These are phyloP conservation scores for Drosophila oshimai DNA, from an alignment of 1,140 invertebrate species.

Conservation along the genomic window DNA sequence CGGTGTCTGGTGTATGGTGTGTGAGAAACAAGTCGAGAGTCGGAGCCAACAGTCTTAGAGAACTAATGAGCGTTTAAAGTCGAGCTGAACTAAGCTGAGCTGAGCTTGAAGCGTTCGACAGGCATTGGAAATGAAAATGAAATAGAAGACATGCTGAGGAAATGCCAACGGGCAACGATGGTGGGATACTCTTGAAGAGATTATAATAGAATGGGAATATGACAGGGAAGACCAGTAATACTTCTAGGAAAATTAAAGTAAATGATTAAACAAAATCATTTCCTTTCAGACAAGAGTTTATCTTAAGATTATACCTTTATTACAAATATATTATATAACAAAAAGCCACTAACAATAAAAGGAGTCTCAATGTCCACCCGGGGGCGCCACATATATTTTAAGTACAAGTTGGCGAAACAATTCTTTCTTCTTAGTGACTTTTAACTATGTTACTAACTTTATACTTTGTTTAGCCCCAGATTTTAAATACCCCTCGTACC, in stretches of 20 bases:
- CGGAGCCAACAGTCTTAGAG: slow-evolving; percentile 23
- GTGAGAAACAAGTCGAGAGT: slow-evolving; percentile 69
- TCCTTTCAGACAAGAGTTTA: background rate
- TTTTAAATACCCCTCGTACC: slow-evolving; percentile 6
- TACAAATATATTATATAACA: too few species aligned
- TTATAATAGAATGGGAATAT: slow-evolving; percentile 12
- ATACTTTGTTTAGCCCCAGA: slow-evolving; percentile 3
- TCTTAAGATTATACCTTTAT: too few species aligned
- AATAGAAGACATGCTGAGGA: slow-evolving; percentile 39
- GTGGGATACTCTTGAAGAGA: slow-evolving; percentile 13
- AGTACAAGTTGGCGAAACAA: too few species aligned
- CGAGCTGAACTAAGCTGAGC: slow-evolving; percentile 8
- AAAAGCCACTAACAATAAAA: background rate
- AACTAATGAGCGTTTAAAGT: slow-evolving; percentile 74
- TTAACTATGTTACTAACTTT: too few species aligned
- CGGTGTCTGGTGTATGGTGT: slow-evolving; percentile 1
- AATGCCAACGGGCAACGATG: slow-evolving; percentile 16
- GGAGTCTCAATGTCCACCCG: background rate
- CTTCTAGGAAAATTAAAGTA: background rate
- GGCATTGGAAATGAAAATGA: slow-evolving; percentile 72
- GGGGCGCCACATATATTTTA: background rate
- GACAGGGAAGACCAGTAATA: background rate
- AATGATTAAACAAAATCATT: background rate
- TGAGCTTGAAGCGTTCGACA: slow-evolving; percentile 36
- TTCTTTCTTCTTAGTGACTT: too few species aligned